A percentile compares a stretch with the other conserved stretches of the same genome.
Evolutionary conservation across 2,113 vertebrate genomes (phyloP).

Genomic region (Gymnarchus niloticus): DNA sequence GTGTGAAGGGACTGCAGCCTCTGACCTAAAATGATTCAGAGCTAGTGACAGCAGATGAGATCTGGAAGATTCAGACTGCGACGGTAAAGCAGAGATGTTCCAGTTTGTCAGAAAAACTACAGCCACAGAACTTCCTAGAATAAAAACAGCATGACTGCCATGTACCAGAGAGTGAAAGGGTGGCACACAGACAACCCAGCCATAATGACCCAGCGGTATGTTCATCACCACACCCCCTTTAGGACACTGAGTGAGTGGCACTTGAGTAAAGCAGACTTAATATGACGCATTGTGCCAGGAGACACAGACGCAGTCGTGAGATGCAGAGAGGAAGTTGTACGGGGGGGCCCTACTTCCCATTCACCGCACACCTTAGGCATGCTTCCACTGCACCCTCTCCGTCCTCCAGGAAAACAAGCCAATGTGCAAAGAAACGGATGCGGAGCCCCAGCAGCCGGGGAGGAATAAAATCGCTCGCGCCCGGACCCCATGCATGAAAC

Average conservation of each 20-base stretch:
- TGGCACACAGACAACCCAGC: not conserved
- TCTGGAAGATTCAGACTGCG: not conserved
- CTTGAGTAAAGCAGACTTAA: too few species aligned
- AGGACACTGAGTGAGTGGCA: not conserved
- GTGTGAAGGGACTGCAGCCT: not conserved
- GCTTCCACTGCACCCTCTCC: not conserved
- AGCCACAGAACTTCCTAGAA: not conserved
- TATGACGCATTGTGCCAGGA: too few species aligned
- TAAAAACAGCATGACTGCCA: not conserved
- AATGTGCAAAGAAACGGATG: constrained; percentile 22
- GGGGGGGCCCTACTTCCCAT: not conserved
- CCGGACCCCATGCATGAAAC: constrained; percentile 56
- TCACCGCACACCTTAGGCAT: not conserved
- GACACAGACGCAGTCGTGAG: not conserved
- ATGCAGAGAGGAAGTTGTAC: not conserved
- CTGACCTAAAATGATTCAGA: not conserved
- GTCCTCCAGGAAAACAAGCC: not conserved
- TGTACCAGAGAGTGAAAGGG: not conserved
- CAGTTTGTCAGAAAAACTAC: not conserved
- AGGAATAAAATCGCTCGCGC: constrained; percentile 47
- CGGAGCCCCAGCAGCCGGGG: constrained; percentile 30
- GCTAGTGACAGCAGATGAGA: not conserved
- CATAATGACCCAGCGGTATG: not conserved
- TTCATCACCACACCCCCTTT: not conserved
- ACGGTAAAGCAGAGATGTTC: not conserved